Evolutionary conservation across 2,888 invertebrate species (phyloP).

Genomic region (Pollenia angustigena): DNA sequence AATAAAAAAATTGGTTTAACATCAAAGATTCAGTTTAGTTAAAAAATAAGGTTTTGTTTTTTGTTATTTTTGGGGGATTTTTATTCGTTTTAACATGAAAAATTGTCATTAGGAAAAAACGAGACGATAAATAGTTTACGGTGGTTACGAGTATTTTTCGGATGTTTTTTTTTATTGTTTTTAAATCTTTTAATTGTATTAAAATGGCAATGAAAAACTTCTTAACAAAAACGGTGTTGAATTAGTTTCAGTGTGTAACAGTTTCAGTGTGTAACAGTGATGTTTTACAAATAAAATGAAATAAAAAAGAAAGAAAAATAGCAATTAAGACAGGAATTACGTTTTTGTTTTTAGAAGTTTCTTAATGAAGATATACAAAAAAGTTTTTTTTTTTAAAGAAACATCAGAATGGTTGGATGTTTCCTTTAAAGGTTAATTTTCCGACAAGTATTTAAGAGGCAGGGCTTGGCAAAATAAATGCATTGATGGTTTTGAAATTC

Average conservation of each 20-base stretch:
- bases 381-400: no score
- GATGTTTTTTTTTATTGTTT: neutral
- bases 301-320: no score
- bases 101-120: conserved; percentile 26
- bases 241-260: neutral
- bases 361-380: no score
- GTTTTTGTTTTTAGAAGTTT: no score
- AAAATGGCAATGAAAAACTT: conserved; percentile 26
- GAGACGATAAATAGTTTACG: neutral
- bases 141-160: neutral
- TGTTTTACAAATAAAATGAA: neutral
- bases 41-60: neutral
- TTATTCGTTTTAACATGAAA: neutral
- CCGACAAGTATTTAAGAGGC: no score
- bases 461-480: no score
- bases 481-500: no score
- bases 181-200: conserved; percentile 8
- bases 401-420: no score
- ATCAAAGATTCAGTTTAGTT: conserved; percentile 17
- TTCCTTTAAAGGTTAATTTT: no score
- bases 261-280: neutral
- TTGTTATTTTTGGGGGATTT: neutral
- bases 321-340: no score
- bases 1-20: conserved; percentile 2
- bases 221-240: neutral